phyloP scores from a whole-genome alignment of 2,797 vertebrate genomes.

The Phataginus tricuspis region DNA sequence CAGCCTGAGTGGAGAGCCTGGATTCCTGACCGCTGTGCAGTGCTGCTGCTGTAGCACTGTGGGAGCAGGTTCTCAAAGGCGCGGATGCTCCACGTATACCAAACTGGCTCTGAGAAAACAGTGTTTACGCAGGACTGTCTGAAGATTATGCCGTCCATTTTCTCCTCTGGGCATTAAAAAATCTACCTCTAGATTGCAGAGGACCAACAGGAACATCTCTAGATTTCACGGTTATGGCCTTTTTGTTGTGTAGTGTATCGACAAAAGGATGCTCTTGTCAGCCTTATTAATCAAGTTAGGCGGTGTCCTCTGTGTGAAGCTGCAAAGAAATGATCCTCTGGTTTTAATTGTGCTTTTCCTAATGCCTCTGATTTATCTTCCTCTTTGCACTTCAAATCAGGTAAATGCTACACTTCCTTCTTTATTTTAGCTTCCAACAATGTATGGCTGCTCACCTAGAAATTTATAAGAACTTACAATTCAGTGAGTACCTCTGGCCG shows the following conservation, averaged over 20 bases:
- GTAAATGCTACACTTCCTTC: background rate
- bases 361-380: background rate
- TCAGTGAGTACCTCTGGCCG: background rate
- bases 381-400: background rate
- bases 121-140: background rate
- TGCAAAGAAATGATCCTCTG: conserved; percentile 4
- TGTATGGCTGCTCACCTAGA: background rate
- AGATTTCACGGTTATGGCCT: background rate
- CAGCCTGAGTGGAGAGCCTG: background rate
- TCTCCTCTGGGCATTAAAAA: background rate
- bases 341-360: conserved; percentile 48
- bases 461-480: background rate
- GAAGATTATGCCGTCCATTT: background rate
- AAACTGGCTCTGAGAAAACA: background rate
- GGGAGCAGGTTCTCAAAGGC: background rate
- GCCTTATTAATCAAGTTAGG: conserved; percentile 61
- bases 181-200: conserved; percentile 33
- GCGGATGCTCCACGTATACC: background rate
- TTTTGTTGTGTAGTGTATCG: background rate
- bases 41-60: background rate
- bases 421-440: conserved; percentile 45
- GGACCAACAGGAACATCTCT: background rate
- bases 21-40: background rate
- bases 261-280: background rate
- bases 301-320: background rate